A percentile compares a stretch with the other conserved stretches of the same genome.
Conservation (phyloP, 2,797 vertebrate species). For the Manis crassicaudata region DNA sequence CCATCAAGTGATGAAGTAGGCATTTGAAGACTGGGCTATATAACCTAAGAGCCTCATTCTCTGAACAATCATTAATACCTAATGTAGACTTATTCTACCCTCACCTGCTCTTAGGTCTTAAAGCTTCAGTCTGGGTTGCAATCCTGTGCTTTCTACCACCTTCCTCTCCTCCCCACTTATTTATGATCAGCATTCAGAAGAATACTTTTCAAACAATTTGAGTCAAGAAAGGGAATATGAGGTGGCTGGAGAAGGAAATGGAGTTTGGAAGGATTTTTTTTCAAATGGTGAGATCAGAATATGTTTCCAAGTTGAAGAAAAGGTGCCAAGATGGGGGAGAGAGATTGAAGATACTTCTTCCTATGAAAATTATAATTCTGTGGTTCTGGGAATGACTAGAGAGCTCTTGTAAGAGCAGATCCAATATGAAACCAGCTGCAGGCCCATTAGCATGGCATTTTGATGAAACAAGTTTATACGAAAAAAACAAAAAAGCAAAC, state of each 20-base stretch:
- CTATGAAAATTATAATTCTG: background rate
- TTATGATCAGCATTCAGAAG: background rate
- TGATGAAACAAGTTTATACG: slow-evolving; percentile 39
- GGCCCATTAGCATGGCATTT: slow-evolving; percentile 3
- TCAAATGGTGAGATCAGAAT: background rate
- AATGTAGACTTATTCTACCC: background rate
- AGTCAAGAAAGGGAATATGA: background rate
- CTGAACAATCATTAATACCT: background rate
- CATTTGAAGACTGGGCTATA: background rate
- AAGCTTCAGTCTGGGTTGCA: background rate
- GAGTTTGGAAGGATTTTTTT: background rate
- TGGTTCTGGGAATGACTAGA: slow-evolving; percentile 20
- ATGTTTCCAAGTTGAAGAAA: background rate
- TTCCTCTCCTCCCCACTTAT: background rate
- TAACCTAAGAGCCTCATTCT: background rate
- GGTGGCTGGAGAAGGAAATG: background rate
- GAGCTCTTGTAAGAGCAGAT: background rate
- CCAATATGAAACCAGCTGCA: slow-evolving; percentile 25
- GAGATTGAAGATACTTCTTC: background rate
- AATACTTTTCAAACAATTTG: background rate
- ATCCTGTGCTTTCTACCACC: background rate
- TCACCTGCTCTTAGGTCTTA: background rate
- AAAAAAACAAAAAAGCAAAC: slow-evolving; percentile 29
- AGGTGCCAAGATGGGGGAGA: background rate
- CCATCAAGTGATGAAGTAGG: background rate